Conservation (phyloP, 2,113 vertebrate species). For the Centropus unirufus region DNA sequence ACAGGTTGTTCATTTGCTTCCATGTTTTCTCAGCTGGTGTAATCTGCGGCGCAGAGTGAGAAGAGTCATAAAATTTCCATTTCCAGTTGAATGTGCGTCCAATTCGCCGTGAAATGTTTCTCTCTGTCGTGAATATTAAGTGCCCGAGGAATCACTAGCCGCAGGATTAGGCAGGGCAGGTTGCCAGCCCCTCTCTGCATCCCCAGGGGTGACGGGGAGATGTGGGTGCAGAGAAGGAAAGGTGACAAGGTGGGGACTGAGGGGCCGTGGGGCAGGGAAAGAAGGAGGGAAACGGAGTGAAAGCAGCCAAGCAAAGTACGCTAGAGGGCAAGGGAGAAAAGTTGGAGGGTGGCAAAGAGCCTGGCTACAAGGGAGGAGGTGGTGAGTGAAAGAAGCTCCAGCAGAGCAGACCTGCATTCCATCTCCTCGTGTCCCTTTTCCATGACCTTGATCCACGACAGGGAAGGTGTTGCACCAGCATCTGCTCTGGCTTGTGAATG, state of each 20-base stretch:
- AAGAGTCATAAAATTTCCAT: constrained; percentile 85
- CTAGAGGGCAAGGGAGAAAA: background rate
- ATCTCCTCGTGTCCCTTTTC: background rate
- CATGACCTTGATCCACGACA: background rate
- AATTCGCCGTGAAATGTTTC: constrained; percentile 85
- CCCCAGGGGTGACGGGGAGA: background rate
- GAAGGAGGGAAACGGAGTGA: background rate
- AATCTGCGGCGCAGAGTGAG: constrained; percentile 77
- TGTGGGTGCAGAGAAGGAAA: background rate
- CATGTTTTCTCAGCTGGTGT: constrained; percentile 84
- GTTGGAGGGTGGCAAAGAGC: background rate
- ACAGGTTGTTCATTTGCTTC: constrained; percentile 80
- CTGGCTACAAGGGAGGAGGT: background rate
- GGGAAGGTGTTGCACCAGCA: background rate
- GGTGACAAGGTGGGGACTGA: background rate
- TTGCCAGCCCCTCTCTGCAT: background rate
- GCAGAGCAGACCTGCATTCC: background rate
- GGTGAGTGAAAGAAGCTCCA: rapidly evolving
- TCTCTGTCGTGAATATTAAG: constrained; percentile 85
- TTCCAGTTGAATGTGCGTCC: constrained; percentile 83
- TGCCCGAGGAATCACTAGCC: constrained; percentile 50
- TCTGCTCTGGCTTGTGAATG: background rate
- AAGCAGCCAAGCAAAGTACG: background rate
- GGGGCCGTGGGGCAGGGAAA: rapidly evolving
- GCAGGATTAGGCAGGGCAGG: constrained; percentile 58